Conservation (phyloP, 2,113 vertebrate genomes). For the Eidolon helvum region DNA sequence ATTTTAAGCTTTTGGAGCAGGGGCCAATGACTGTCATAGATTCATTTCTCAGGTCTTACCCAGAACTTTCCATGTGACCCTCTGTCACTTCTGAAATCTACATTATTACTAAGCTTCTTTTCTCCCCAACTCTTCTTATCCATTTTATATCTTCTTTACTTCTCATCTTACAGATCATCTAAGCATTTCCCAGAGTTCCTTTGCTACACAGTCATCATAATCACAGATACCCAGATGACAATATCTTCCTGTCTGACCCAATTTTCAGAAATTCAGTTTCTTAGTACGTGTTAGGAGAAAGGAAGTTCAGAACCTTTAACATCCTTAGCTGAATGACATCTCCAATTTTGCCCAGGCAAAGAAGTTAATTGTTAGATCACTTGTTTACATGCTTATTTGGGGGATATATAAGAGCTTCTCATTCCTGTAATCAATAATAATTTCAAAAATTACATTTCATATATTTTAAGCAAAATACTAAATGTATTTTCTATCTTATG, state of each 20-base stretch:
- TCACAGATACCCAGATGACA: background rate
- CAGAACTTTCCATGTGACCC: background rate
- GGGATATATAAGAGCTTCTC: background rate
- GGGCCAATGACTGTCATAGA: background rate
- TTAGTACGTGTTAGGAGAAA: background rate
- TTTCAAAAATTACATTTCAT: background rate
- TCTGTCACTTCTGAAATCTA: background rate
- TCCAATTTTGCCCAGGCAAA: background rate
- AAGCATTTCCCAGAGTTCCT: background rate
- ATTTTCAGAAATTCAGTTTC: constrained; percentile 18
- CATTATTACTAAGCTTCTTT: background rate
- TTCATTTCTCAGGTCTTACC: background rate
- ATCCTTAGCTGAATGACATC: background rate
- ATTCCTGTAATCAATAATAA: background rate
- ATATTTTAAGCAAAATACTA: background rate
- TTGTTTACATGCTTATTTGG: background rate
- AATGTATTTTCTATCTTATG: background rate
- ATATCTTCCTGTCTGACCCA: background rate
- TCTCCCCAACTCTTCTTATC: background rate
- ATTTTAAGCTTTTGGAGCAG: background rate
- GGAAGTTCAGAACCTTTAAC: background rate
- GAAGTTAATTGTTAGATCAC: background rate
- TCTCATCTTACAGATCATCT: background rate
- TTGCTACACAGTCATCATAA: background rate
- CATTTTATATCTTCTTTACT: background rate